Base-by-base conservation (phyloP, 2,797 vertebrate genomes). In the Hipposideros larvatus region DNA sequence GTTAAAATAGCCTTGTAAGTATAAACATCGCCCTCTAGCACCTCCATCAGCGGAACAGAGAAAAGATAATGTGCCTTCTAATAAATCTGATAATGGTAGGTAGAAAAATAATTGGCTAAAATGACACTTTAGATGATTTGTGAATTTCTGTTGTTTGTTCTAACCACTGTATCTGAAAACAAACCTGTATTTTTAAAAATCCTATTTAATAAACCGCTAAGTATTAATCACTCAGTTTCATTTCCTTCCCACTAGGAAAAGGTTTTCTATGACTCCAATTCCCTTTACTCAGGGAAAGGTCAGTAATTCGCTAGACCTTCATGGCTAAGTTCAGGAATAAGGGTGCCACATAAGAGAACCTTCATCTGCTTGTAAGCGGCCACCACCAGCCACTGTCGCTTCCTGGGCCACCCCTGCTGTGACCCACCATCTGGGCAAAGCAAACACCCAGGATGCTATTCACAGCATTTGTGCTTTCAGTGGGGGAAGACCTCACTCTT, bases 131-230 rank as follows among this genome's bases (percentile, higher is more conserved):
- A 84, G 71, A 48, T 86, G 16, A 41, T 51, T 34, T 65, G 34
- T 61, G 57, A 26, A n/a, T 63, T 91, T 94, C 28, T 66, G 1
- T 93, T 90, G 43, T 88, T 95, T 86, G 16, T 90, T 91, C 41
- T 24, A 16, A 65, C 46, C n/a, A 66, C 21, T 80, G 34, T 70
- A 48, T 87, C 59, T 77, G 93, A 94, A 94, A 87, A 70, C 34
- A 96, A 91, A 90, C 53, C 65, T 78, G 34, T 31, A 28, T 46
- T 70, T 85, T 48, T 63, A 34, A 11, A 59, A 88, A 92, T 59
- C 22, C 57, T 80, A 11, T 89, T 51, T 85, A 37, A 55, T 84
- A 92, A 82, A 2, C 59, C 43, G n/a, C 14, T 73, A 51, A 48
- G 2, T 96, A 82, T 90, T 66, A 43, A 85, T 94, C 19, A 55